phyloP scores from a whole-genome alignment of 2,888 invertebrate genomes.

The Pyrrhosoma nymphula region DNA sequence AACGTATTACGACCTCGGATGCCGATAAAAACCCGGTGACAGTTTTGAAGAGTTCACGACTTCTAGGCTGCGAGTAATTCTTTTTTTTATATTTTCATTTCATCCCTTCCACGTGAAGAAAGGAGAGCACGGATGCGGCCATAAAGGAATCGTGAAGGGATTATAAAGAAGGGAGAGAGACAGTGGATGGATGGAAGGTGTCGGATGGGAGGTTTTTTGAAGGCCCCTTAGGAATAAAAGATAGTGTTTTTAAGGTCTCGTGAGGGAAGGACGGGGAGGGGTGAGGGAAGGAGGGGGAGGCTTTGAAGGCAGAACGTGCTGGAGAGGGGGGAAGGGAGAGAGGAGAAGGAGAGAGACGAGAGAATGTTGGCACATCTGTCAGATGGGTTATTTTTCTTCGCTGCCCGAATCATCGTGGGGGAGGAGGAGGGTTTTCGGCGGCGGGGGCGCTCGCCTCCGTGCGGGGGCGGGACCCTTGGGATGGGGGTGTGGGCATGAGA shows the following conservation, averaged over 20 bases:
- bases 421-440: neutral
- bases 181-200: neutral
- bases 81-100: neutral
- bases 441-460: neutral
- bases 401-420: neutral
- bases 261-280: no score
- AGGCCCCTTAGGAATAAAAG: neutral
- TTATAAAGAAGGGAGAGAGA: neutral
- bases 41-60: slow-evolving; percentile 45
- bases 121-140: neutral
- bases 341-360: neutral
- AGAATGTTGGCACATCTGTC: slow-evolving; percentile 4
- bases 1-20: slow-evolving; percentile 11
- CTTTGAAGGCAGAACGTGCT: neutral
- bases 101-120: neutral
- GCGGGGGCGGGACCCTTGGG: neutral
- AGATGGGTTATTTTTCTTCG: slow-evolving; percentile 14
- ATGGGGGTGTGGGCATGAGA: neutral
- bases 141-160: slow-evolving; percentile 9
- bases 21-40: slow-evolving; percentile 17
- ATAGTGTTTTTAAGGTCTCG: neutral
- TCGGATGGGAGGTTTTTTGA: neutral
- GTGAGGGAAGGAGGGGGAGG: neutral
- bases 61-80: neutral
- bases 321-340: neutral